Base-by-base conservation (phyloP, 2,797 vertebrate genomes). In the Cercopithecus hamlyni region DNA sequence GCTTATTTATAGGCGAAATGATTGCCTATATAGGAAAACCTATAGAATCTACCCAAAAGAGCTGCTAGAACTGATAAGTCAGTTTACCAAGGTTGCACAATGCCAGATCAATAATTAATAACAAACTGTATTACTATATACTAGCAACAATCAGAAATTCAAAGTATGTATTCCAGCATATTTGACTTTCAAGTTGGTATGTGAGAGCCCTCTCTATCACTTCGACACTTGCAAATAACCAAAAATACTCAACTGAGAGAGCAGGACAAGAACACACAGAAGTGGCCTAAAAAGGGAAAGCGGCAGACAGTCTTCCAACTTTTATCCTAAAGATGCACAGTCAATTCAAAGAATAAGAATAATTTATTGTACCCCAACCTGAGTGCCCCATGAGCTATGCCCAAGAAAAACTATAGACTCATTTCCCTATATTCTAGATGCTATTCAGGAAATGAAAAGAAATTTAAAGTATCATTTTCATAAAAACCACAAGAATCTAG, bases 391-490 rank as follows among this genome's bases (percentile, higher is more conserved):
- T 95, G 70, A 89, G 61, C n/a, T 72, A 81, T 48, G 39, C 33
- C 33, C 50, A 76, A 58, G 48, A 81, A 92, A 86, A 94, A 45
- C n/a, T 33, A 72, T 11, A 55, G 27, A 76, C 19, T 82, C 11
- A 76, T 86, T 86, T 95, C 39, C 55, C 33, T 80, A 80, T 39
- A 92, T 55, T 77, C 26, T 75, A 58, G 39, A 7, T 77, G 36
- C 33, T 27, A 79, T 75, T 83, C 58, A 80, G 26, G 5, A 90
- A 92, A 13, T 92, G 58, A 92, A 89, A 97, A 82, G 12, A 79
- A 90, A 83, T 43, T 11, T 50, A 57, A 88, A 91, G 11, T 88
- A 81, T 70, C 24, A 91, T 43, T 85, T 85, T 76, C 55, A 88
- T 43, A 81, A 93, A 95, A 82, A 45, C 2, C n/a, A 89, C 75